phyloP scores from a whole-genome alignment of 2,113 vertebrate genomes.

The Mormoops blainvillei region DNA sequence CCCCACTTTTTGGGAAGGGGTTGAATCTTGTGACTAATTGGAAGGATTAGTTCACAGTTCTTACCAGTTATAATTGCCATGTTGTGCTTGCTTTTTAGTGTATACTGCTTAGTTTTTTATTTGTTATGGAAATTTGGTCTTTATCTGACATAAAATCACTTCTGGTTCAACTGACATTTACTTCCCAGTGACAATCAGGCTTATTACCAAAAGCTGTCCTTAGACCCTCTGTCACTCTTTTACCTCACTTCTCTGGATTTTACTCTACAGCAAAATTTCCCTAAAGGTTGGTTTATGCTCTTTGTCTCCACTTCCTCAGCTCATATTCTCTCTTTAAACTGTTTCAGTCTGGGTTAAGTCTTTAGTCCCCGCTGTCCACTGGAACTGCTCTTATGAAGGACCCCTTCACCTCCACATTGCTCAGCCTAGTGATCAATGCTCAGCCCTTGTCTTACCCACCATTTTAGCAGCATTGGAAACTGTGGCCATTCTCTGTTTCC shows the following conservation, averaged over 20 bases:
- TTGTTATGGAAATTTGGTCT: slow-evolving; percentile 16
- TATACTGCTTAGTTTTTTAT: not conserved
- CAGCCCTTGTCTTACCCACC: not conserved
- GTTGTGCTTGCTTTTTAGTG: slow-evolving; percentile 10
- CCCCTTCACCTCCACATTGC: not conserved
- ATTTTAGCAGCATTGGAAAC: not conserved
- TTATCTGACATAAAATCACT: slow-evolving; percentile 31
- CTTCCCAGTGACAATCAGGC: not conserved
- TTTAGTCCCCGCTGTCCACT: not conserved
- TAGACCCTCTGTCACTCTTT: not conserved
- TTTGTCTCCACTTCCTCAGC: not conserved
- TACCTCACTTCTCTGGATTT: not conserved
- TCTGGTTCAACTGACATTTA: slow-evolving; percentile 23
- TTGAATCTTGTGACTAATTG: slow-evolving; percentile 27
- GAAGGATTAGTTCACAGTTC: not conserved
- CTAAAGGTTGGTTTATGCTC: not conserved
- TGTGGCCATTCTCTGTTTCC: not conserved
- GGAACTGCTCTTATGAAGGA: not conserved
- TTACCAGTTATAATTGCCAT: not conserved
- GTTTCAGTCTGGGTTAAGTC: not conserved
- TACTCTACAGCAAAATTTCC: not conserved
- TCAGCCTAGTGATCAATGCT: not conserved
- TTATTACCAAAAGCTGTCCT: not conserved
- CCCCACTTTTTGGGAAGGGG: not conserved
- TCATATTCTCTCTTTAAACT: not conserved